phyloP scores from a whole-genome alignment of 2,797 vertebrate species.

The Platalea minor region DNA sequence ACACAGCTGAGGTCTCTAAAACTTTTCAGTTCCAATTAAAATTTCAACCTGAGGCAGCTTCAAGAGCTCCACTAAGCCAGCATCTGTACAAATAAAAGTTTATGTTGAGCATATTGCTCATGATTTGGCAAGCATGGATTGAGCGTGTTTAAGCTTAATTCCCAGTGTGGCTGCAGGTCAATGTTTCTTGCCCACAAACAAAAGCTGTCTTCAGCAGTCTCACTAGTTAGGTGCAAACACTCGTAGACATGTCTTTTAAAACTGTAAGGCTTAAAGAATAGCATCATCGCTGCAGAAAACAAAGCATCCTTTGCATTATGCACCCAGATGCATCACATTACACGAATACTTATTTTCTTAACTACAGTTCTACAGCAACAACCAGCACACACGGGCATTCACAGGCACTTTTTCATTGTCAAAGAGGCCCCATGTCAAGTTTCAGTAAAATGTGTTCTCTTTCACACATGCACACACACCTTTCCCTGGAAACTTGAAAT shows the following conservation, averaged over 20 bases:
- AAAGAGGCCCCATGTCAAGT: background rate
- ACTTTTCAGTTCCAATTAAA: constrained; percentile 13
- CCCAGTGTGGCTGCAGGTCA: background rate
- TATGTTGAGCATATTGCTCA: background rate
- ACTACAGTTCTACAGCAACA: background rate
- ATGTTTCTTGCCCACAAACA: background rate
- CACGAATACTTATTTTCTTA: background rate
- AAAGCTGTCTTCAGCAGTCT: background rate
- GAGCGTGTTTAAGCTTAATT: background rate
- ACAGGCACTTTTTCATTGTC: background rate
- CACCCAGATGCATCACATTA: accelerated
- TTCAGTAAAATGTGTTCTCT: background rate
- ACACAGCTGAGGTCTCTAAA: constrained; percentile 27
- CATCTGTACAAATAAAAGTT: background rate
- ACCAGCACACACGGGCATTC: background rate
- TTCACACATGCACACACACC: background rate
- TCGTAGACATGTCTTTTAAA: background rate
- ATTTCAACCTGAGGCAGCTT: background rate
- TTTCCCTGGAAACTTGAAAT: background rate
- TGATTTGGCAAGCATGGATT: background rate
- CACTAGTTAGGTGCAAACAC: background rate
- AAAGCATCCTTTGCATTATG: background rate
- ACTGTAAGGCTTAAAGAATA: background rate
- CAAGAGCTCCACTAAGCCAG: background rate
- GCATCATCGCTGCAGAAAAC: background rate